phyloP scores from a whole-genome alignment of 2,888 invertebrate species.

The Melanargia galathea region DNA sequence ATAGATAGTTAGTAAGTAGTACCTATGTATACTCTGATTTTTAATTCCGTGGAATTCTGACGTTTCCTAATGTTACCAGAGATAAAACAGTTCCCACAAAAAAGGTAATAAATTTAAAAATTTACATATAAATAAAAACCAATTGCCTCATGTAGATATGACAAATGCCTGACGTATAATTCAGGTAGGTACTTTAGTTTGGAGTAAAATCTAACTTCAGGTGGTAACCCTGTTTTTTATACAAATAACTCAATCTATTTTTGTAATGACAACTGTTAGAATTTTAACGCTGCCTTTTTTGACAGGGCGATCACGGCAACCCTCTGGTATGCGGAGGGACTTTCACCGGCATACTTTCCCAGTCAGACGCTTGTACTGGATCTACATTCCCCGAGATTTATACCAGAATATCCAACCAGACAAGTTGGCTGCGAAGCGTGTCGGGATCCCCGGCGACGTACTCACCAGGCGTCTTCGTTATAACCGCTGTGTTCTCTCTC shows the following conservation, averaged over 20 bases:
- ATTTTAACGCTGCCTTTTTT: not conserved
- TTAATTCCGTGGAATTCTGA: no score
- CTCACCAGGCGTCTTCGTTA: constrained; percentile 47
- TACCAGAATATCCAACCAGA: constrained; percentile 57
- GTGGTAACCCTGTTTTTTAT: no score
- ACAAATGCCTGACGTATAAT: no score
- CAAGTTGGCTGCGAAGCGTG: constrained; percentile 52
- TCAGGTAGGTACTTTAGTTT: no score
- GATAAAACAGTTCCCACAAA: no score
- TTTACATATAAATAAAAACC: no score
- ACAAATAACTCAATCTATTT: no score
- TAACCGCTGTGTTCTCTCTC: constrained; percentile 46
- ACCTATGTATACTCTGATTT: not conserved
- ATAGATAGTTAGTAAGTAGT: not conserved
- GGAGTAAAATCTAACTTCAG: no score
- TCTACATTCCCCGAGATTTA: constrained; percentile 56
- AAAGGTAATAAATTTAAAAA: no score
- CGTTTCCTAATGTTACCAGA: no score
- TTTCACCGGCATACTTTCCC: constrained; percentile 54
- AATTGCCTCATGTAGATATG: no score
- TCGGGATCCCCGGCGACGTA: constrained; percentile 50
- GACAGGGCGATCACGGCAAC: constrained; percentile 57
- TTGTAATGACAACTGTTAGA: no score
- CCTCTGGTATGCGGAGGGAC: constrained; percentile 53
- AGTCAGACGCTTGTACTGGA: constrained; percentile 45